These are phyloP conservation scores for Hecatera dysodea DNA, from an alignment of 2,888 invertebrate species.

Conservation along the genomic window DNA sequence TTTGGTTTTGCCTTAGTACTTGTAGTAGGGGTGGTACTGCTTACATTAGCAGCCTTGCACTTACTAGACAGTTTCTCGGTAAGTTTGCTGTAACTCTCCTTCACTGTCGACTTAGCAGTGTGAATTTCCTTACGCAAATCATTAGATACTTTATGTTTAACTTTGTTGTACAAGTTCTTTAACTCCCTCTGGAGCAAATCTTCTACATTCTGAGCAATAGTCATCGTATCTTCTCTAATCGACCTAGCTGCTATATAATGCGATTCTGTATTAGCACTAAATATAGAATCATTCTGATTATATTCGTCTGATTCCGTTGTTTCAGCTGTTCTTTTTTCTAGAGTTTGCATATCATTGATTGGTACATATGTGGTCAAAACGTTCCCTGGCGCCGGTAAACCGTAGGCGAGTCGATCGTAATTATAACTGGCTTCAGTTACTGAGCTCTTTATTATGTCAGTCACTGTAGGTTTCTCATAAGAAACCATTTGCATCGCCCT, in stretches of 20 bases:
- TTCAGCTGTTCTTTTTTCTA: slow-evolving; percentile 46
- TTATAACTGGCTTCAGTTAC: slow-evolving; percentile 74
- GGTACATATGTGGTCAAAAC: slow-evolving; percentile 59
- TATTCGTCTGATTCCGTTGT: slow-evolving; percentile 20
- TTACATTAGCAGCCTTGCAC: neutral
- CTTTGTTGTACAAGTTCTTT: slow-evolving; percentile 71
- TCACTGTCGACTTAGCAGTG: slow-evolving; percentile 62
- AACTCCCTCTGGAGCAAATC: slow-evolving; percentile 72
- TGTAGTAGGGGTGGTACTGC: neutral
- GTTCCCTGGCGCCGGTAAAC: slow-evolving; percentile 36
- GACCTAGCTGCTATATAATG: slow-evolving; percentile 68
- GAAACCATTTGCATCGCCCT: slow-evolving; percentile 72
- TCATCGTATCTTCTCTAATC: slow-evolving; percentile 65
- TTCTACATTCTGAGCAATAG: slow-evolving; percentile 72
- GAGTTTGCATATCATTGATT: slow-evolving; percentile 39
- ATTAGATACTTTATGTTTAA: slow-evolving; percentile 72
- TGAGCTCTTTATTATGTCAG: slow-evolving; percentile 71
- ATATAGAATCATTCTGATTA: slow-evolving; percentile 23
- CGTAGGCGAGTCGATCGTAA: slow-evolving; percentile 64
- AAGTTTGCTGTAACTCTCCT: slow-evolving; percentile 4
- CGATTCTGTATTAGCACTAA: slow-evolving; percentile 33
- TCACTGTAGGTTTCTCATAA: slow-evolving; percentile 69
- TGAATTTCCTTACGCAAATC: slow-evolving; percentile 68
- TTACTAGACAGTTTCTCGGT: neutral
- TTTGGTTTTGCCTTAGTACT: neutral